These are phyloP conservation scores for Bos taurus DNA, from an alignment of 2,113 vertebrate genomes.

Conservation along the genomic window DNA sequence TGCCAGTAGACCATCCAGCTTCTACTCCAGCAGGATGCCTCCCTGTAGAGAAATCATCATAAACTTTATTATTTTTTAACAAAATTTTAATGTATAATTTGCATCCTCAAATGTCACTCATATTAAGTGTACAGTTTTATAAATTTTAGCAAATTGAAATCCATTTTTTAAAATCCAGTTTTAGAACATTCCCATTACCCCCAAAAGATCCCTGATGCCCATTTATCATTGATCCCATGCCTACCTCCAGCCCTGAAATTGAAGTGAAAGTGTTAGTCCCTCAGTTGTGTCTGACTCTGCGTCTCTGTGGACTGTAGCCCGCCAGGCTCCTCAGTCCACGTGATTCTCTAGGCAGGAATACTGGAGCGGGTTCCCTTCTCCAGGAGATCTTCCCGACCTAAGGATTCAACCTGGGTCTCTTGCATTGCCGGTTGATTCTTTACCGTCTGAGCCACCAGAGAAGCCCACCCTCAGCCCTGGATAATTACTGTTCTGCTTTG, in stretches of 20 bases:
- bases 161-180: not conserved
- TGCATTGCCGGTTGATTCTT: not conserved
- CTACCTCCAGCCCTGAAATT: not conserved
- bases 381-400: not conserved
- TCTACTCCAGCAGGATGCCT: not conserved
- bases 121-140: not conserved
- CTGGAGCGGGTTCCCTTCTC: not conserved
- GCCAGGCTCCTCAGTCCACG: not conserved
- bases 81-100: not conserved
- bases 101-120: not conserved
- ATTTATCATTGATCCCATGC: not conserved
- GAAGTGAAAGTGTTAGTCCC: not conserved
- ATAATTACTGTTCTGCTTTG: not conserved
- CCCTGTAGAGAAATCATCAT: not conserved
- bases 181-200: not conserved
- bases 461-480: not conserved
- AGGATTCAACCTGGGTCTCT: not conserved
- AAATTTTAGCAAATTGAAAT: not conserved
- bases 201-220: not conserved
- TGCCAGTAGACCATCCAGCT: not conserved
- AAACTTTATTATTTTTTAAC: not conserved
- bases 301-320: not conserved
- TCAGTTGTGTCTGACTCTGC: not conserved
- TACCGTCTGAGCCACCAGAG: not conserved
- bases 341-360: not conserved